Conservation (phyloP, 2,113 vertebrate genomes). For the Lophura nycthemera region DNA sequence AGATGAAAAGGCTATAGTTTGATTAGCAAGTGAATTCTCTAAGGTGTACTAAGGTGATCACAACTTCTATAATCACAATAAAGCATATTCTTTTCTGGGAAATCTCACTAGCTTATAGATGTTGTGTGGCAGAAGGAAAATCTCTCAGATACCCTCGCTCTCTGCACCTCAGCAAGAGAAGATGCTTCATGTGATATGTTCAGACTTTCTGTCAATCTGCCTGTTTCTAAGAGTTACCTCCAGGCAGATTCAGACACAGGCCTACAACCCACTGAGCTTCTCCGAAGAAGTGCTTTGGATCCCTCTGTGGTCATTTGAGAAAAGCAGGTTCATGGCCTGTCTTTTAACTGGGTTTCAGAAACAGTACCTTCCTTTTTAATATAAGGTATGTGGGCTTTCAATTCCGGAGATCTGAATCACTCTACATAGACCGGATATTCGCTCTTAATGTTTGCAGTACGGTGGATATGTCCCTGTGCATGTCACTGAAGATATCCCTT, state of each 20-base stretch:
- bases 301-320: background rate
- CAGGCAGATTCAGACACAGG: background rate
- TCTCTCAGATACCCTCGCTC: background rate
- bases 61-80: background rate
- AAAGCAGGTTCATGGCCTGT: background rate
- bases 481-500: background rate
- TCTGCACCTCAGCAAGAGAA: background rate
- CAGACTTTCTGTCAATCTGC: accelerated
- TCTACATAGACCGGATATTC: background rate
- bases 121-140: background rate
- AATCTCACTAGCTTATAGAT: background rate
- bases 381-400: background rate
- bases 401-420: background rate
- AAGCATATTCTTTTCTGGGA: background rate
- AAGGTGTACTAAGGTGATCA: background rate
- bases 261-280: background rate
- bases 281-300: background rate
- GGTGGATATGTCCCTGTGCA: background rate
- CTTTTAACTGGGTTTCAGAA: background rate
- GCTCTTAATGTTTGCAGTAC: background rate
- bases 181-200: background rate
- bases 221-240: background rate
- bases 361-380: background rate
- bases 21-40: background rate
- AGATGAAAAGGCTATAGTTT: background rate